Percentiles rank a stretch among this genome's conserved stretches.
Conservation (phyloP, 2,888 invertebrate species). For the Mellilla xanthometata region DNA sequence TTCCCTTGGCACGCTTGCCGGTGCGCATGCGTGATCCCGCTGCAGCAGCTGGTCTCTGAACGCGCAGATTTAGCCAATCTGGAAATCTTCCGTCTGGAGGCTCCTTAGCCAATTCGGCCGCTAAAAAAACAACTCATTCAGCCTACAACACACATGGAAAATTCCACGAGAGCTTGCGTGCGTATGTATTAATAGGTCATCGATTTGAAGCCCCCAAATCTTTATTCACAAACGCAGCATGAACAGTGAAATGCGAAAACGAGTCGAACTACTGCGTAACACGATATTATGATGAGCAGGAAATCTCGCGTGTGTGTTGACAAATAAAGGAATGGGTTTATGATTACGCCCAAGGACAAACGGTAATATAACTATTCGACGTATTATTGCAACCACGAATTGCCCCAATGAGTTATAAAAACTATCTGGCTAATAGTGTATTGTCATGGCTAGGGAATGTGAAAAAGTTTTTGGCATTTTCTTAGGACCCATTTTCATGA, state of each 20-base stretch:
- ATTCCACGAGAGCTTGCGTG: constrained; percentile 38
- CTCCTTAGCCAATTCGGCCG: constrained; percentile 72
- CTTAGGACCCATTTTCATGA: too few relatives aligned
- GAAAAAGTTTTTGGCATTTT: background rate
- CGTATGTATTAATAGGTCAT: constrained; percentile 44
- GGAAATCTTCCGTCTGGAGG: constrained; percentile 71
- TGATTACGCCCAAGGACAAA: constrained; percentile 42
- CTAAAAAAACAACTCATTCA: constrained; percentile 45
- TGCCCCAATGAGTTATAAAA: constrained; percentile 10
- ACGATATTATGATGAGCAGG: constrained; percentile 56
- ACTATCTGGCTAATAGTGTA: constrained; percentile 5
- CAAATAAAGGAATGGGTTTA: constrained; percentile 55
- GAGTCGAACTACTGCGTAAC: constrained; percentile 54
- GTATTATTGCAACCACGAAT: constrained; percentile 23
- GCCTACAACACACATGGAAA: constrained; percentile 6
- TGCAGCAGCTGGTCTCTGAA: constrained; percentile 63
- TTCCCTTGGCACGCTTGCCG: constrained; percentile 58
- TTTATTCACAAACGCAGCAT: constrained; percentile 36
- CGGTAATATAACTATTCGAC: constrained; percentile 39
- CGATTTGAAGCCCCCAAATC: constrained; percentile 41
- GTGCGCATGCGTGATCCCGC: constrained; percentile 61
- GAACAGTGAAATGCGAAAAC: constrained; percentile 28
- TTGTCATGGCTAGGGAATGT: constrained; percentile 4
- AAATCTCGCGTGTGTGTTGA: constrained; percentile 62
- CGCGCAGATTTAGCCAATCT: constrained; percentile 70